Base-by-base conservation (phyloP, 2,888 invertebrate species). In the Coelinius sp. region DNA sequence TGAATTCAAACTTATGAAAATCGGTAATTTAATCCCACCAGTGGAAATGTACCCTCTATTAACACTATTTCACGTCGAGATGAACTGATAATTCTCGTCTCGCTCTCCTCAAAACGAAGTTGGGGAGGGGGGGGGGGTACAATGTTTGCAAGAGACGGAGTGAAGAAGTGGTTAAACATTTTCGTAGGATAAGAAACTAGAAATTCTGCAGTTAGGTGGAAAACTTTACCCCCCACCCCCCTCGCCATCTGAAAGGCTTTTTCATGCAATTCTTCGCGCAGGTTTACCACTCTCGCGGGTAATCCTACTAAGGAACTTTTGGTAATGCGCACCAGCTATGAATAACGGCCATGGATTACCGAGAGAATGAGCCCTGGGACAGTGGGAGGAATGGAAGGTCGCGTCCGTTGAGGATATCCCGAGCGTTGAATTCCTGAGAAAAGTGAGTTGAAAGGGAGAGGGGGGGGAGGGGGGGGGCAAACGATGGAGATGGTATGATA, bases 251-350 rank as follows among this genome's bases (percentile, higher is more conserved):
- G 63, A 35, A 44, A 66, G 71, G 71, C 69, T 74, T 75, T 76
- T 76, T 73, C 68, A 20, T n/a, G 64, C 27, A 69, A 71, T 68
- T 75, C 70, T 67, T 56, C 59, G 52, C 67, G 25, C 52, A 63
- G 70, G 73, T 49, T 71, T 81, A 74, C 78, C 76, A 76, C 75
- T 77, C 77, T 74, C 64, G 75, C 77, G 76, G 75, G 79, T 82
- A 83, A 84, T 84, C 82, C 80, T 79, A 78, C 82, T 82, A 79
- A 81, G 79, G 78, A 82, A 82, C 77, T 82, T n/a, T 81, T 73
- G 78, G 76, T 78, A 82, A 83, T 80, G 78, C 78, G 79, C 77
- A 75, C 74, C 66, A 74, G 81, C 82, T 81, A 82, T 82, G 82
- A 84, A 82, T 82, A 83, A 82, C 81, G 80, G 76, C 75, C 8